Evolutionary conservation across 2,113 vertebrate genomes (phyloP).

Genomic region (Nyctibius bracteatus): DNA sequence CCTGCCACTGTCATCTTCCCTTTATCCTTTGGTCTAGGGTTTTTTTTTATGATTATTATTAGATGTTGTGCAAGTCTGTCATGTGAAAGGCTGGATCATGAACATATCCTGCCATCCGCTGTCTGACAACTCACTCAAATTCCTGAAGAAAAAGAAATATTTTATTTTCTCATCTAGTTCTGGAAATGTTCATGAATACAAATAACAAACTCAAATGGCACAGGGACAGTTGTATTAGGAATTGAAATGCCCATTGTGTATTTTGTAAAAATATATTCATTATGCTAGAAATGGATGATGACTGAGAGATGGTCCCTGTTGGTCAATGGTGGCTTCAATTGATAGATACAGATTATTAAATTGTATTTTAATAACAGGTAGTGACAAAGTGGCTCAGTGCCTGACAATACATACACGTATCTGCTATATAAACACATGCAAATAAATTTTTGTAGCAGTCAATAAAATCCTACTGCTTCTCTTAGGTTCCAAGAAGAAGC

Average conservation of each 20-base stretch:
- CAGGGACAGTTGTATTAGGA: background rate
- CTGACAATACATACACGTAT: background rate
- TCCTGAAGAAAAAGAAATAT: conserved; percentile 23
- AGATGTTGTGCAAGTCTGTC: background rate
- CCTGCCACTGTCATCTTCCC: accelerated
- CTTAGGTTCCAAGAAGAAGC: background rate
- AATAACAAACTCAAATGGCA: conserved; percentile 30
- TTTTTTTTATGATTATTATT: background rate
- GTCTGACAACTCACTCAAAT: conserved; percentile 8
- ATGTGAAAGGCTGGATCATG: conserved; percentile 11
- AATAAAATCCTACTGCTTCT: background rate
- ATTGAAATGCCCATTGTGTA: conserved; percentile 6
- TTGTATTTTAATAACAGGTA: conserved; percentile 28
- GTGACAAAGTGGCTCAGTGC: conserved; percentile 9
- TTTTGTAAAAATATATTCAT: conserved; percentile 20
- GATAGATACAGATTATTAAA: conserved; percentile 42
- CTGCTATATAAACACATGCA: background rate
- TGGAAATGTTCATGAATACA: conserved; percentile 36
- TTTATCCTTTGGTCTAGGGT: background rate
- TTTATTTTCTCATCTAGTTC: conserved; percentile 31
- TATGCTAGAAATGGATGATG: background rate
- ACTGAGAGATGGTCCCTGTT: background rate
- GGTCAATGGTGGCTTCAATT: background rate
- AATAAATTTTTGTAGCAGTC: background rate
- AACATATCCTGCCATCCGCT: background rate